phyloP scores from a whole-genome alignment of 2,113 vertebrate genomes.

The Toxostoma redivivum region DNA sequence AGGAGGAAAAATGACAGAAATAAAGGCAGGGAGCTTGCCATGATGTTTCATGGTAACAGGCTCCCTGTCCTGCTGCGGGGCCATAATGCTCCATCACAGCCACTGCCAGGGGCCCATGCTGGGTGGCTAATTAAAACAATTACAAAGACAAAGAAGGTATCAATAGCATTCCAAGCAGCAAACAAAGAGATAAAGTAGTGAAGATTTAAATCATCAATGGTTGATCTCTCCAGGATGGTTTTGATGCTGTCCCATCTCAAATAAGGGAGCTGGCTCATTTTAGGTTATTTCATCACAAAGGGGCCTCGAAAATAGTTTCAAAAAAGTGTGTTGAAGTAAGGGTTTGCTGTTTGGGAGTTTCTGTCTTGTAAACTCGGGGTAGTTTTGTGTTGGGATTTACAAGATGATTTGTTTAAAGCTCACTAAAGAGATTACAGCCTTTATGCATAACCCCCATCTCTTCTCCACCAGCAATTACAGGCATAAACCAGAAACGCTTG shows the following conservation, averaged over 20 bases:
- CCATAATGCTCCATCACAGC: slow-evolving; percentile 33
- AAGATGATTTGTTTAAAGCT: neutral
- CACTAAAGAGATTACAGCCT: neutral
- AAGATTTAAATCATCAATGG: slow-evolving; percentile 71
- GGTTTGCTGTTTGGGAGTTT: neutral
- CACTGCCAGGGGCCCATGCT: slow-evolving; percentile 69
- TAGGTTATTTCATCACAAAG: neutral
- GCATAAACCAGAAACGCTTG: neutral
- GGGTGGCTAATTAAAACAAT: slow-evolving; percentile 93
- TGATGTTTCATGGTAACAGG: slow-evolving; percentile 49
- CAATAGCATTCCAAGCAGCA: slow-evolving; percentile 79
- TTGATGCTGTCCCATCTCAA: slow-evolving; percentile 10
- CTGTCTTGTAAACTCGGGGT: neutral
- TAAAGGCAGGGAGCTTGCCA: slow-evolving; percentile 36
- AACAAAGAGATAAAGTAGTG: slow-evolving; percentile 78
- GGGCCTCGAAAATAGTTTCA: neutral
- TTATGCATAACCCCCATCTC: neutral
- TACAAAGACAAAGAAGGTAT: slow-evolving; percentile 86
- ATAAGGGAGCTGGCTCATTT: neutral
- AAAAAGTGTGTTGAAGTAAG: neutral
- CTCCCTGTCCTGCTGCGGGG: slow-evolving; percentile 58
- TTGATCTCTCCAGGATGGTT: slow-evolving; percentile 46
- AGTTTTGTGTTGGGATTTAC: neutral
- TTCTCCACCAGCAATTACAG: neutral
- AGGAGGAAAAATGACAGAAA: neutral